Evolutionary conservation across 2,113 vertebrate genomes (phyloP).

Genomic region (Chrysochloris asiatica): DNA sequence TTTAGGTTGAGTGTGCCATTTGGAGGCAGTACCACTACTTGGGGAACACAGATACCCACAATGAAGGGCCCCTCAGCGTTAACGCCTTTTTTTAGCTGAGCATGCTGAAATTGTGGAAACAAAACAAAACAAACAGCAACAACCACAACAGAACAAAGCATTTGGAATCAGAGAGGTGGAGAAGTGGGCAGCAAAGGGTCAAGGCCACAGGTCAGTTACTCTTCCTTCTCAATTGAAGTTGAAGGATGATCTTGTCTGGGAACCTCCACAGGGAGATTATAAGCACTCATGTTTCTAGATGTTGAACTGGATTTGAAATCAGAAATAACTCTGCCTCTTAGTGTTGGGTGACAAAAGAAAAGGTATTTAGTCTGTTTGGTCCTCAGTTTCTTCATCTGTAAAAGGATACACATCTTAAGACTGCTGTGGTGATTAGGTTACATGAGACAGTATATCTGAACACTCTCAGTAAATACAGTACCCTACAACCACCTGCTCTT

Average conservation of each 20-base stretch:
- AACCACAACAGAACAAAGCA: background rate
- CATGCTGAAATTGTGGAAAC: background rate
- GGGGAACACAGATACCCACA: background rate
- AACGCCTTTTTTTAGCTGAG: background rate
- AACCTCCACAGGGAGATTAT: background rate
- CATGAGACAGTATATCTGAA: background rate
- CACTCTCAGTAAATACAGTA: background rate
- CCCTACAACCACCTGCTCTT: background rate
- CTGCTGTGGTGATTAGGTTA: background rate
- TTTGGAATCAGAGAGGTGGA: background rate
- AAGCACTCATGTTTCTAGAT: background rate
- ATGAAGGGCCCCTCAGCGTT: background rate
- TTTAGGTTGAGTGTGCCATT: background rate
- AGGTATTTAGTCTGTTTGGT: background rate
- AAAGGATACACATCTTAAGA: background rate
- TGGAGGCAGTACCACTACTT: background rate
- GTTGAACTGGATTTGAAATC: background rate
- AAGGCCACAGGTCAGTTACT: background rate
- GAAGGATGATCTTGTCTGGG: background rate
- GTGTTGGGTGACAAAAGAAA: background rate
- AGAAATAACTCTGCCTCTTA: background rate
- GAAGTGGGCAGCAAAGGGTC: background rate
- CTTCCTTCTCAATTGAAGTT: rapidly evolving
- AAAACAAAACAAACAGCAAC: background rate
- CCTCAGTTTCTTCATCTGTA: background rate